Evolutionary conservation across 2,797 vertebrate genomes (phyloP).

Genomic region (Uromys caudimaculatus): DNA sequence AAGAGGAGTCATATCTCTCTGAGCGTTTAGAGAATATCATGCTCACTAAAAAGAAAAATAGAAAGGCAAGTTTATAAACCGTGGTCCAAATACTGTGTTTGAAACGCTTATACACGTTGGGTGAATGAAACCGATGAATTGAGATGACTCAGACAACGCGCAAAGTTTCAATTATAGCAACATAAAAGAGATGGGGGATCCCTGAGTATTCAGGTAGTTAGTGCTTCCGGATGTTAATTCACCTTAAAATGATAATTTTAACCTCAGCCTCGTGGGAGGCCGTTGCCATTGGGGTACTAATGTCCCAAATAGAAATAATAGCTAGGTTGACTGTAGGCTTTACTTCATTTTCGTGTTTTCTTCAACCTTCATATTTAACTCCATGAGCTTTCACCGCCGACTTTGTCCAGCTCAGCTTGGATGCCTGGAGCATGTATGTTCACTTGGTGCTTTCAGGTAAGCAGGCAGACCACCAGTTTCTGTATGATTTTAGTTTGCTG

Average conservation of each 20-base stretch:
- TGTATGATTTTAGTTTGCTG: slow-evolving; percentile 63
- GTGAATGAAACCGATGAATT: background rate
- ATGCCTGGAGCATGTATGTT: background rate
- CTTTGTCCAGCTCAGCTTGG: background rate
- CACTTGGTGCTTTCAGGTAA: slow-evolving; percentile 62
- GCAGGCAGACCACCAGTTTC: slow-evolving; percentile 56
- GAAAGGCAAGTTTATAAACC: background rate
- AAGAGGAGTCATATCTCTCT: background rate
- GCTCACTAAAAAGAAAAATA: background rate
- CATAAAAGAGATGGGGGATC: background rate
- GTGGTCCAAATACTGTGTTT: background rate
- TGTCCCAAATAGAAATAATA: background rate
- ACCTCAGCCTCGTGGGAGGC: background rate
- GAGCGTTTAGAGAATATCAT: background rate
- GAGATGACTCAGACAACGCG: background rate
- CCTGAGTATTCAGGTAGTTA: background rate
- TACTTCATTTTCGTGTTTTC: background rate
- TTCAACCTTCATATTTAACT: background rate
- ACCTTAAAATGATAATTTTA: slow-evolving; percentile 8
- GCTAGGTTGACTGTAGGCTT: background rate
- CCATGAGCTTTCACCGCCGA: background rate
- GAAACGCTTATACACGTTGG: background rate
- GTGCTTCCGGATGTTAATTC: background rate
- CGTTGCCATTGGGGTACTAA: background rate
- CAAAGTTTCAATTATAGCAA: background rate